Evolutionary conservation across 2,113 vertebrate species (phyloP).

Genomic region (Machaerirhynchus nigripectus): DNA sequence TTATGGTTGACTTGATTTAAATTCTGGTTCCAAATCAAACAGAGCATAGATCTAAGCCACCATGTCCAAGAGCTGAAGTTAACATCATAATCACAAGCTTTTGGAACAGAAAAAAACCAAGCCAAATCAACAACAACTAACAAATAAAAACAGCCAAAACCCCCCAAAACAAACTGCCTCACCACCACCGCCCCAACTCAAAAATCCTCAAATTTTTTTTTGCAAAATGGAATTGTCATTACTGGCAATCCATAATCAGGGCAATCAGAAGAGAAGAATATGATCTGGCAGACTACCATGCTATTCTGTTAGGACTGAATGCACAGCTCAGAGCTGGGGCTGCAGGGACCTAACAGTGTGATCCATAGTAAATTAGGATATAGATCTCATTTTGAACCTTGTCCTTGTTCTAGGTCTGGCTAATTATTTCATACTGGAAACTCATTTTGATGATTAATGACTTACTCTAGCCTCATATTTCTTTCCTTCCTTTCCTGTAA

Average conservation of each 20-base stretch:
- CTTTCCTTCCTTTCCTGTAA: background rate
- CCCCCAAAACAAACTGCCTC: background rate
- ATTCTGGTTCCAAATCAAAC: background rate
- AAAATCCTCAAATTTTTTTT: background rate
- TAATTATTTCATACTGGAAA: constrained; percentile 4
- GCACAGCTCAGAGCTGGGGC: background rate
- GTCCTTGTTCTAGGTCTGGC: background rate
- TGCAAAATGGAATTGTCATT: background rate
- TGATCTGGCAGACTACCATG: background rate
- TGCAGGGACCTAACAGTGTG: background rate
- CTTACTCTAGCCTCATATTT: background rate
- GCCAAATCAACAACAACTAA: background rate
- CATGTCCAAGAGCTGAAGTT: background rate
- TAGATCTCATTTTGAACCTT: background rate
- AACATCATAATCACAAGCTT: background rate
- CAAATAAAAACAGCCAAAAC: background rate
- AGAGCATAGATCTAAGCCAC: background rate
- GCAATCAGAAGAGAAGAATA: background rate
- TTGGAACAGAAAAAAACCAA: background rate
- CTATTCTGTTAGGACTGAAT: background rate
- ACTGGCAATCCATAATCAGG: background rate
- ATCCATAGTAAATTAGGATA: background rate
- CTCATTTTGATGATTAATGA: constrained; percentile 21
- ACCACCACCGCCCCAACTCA: background rate
- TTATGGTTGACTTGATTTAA: background rate